Conservation (phyloP, 2,888 invertebrate genomes). For the Acrobasis consociella region DNA sequence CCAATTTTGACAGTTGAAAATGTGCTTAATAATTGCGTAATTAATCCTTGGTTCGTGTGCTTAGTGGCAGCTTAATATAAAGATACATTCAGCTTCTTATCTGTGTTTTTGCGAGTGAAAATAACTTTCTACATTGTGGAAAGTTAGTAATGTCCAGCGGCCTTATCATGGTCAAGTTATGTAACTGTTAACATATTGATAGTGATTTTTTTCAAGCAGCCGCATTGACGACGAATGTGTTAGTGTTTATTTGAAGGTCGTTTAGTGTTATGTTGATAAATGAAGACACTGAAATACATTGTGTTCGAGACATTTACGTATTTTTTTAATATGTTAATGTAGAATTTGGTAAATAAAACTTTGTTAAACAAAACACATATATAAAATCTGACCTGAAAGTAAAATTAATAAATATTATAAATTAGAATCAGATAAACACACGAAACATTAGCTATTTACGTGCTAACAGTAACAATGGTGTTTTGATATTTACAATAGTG, state of each 20-base stretch:
- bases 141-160: conserved; percentile 3
- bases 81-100: conserved; percentile 1
- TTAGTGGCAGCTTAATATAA: conserved; percentile 1
- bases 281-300: conserved; percentile 21
- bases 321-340: no score
- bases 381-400: no score
- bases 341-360: no score
- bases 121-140: conserved; percentile 12
- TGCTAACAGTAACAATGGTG: no score
- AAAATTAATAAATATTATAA: no score
- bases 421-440: no score
- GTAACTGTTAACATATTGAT: background rate
- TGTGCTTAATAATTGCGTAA: conserved; percentile 11
- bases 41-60: conserved; percentile 8
- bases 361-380: no score
- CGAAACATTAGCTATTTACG: no score
- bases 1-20: conserved; percentile 17
- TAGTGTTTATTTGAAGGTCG: conserved; percentile 15
- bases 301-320: background rate
- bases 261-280: conserved; percentile 6
- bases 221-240: conserved; percentile 9
- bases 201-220: conserved; percentile 1
- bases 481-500: background rate
- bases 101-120: conserved; percentile 4
- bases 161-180: background rate